Base-by-base conservation (phyloP, 2,113 vertebrate genomes). In the Psilopsiagon aymara region DNA sequence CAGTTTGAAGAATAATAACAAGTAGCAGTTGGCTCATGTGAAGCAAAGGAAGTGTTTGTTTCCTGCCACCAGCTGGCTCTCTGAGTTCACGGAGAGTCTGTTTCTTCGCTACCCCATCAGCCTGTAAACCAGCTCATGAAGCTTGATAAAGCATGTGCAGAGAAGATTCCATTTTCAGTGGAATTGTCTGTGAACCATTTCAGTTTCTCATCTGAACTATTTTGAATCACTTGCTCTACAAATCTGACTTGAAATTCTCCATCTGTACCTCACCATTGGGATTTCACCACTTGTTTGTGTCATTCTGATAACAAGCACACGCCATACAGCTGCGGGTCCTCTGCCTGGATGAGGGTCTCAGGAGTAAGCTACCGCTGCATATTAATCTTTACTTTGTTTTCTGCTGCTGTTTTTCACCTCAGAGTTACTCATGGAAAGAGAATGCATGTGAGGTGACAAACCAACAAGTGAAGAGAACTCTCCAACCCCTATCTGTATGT, bases 271-370 rank as follows among this genome's bases (percentile, higher is more conserved):
- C 57, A 20, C 57, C 57, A 35, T 21, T 23, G 57, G 57, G 20
- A 59, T 23, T 23, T 24, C 33, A 59, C 33, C 57, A 10, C 13
- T 6, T 10, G 57, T 59, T 59, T 35, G 57, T 35, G 9, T 51
- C 49, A 13, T 49, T 78, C 13, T 33, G 31, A 33, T 31, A 8
- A 21, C 57, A 71, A 44, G 55, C n/a, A 39, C 21, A 9, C 5
- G 20, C 8, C 29, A 24, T 46, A 49, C 0, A 1, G 51, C 43
- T 8, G 6, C 6, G 1, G 6, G 10, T 37, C 47, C 53, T 49
- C 69, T 49, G 31, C 31, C 9, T 17, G 62, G 7, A 49, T 37
- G 14, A 59, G 21, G 9, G 25, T 39, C 46, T 82, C 28, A 25
- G 7, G 15, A 70, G 35, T 31, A 23, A 86, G 2, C 12, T 49